Conservation (phyloP, 2,888 invertebrate genomes). For the Pristionchus mayeri region DNA sequence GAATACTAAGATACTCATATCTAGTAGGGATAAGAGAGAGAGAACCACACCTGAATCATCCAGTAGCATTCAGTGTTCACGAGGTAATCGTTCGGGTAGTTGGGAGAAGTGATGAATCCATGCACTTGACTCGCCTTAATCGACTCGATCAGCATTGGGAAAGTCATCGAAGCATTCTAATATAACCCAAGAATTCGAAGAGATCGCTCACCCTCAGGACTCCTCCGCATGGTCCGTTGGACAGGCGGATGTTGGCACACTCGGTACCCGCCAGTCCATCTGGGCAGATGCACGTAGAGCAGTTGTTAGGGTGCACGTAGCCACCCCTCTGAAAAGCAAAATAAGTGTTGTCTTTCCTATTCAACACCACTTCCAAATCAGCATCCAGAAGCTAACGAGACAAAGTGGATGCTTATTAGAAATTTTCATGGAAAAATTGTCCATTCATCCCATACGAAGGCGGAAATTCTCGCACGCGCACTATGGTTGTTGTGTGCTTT, state of each 20-base stretch:
- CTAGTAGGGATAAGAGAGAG: too few species aligned
- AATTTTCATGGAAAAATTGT: too few species aligned
- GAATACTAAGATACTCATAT: too few species aligned
- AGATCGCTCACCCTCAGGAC: slow-evolving; percentile 59
- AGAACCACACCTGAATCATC: slow-evolving; percentile 68
- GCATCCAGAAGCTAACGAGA: too few species aligned
- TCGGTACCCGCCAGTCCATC: slow-evolving; percentile 68
- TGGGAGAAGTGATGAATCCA: slow-evolving; percentile 62
- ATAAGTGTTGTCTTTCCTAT: neutral
- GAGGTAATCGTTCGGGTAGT: slow-evolving; percentile 66
- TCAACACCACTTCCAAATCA: neutral
- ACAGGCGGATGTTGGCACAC: slow-evolving; percentile 67
- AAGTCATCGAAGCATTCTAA: too few species aligned
- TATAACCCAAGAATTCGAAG: neutral
- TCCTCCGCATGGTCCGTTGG: slow-evolving; percentile 68
- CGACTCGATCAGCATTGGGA: neutral
- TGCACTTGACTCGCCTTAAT: slow-evolving; percentile 60
- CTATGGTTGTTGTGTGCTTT: neutral
- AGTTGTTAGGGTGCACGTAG: slow-evolving; percentile 74
- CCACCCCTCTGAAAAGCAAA: slow-evolving; percentile 59
- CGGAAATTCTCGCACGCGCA: too few species aligned
- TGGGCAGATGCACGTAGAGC: slow-evolving; percentile 71
- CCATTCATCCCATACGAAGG: too few species aligned
- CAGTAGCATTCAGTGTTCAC: slow-evolving; percentile 69
- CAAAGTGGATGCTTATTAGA: too few species aligned